Evolutionary conservation across 2,888 invertebrate species (phyloP), one percentile per base, ranked within the genome.

Genomic region (Cantharis rustica): DNA sequence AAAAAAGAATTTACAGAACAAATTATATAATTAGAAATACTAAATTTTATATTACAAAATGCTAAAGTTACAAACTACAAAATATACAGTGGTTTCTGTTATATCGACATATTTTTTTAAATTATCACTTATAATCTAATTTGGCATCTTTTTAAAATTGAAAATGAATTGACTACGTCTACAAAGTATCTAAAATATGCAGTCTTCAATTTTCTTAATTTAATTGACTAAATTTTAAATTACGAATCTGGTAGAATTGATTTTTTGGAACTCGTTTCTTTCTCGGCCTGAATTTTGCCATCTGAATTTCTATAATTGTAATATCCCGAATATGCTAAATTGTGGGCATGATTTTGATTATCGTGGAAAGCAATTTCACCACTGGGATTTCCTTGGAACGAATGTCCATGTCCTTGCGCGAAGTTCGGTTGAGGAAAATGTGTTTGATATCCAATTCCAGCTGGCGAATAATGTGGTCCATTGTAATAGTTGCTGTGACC

Each of bases 301-400:
- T 91, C 90, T 72, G 90, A 90, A 82, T 85, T 89, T 79, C 93
- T 90, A 83, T 92, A 93, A 80, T 93, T 91, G 13, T 85, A 84
- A 90, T 94, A 95, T 11, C 94, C 94, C 79, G 92, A 93, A 86
- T 95, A 95, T 0, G 95, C 95, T 16, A 94, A 88, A 83, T 94
- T 92, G 79, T 93, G 93, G n/a, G 87, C 87, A 1, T 91, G 90
- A 73, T 87, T 89, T 0, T 82, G 81, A 61, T 92, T 91, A 73
- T 93, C 93, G 27, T 92, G 91, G 85, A 93, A 95, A 73, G 93
- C 90, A 10, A 93, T 89, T 0, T 91, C 90, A n/a, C 91, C 88
- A 5, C 81, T 80, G 10, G 79, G 76, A 16, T 83, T 80, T 31
- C 81, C 79, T 66, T 82, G 81, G 62, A 86, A 85, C 76, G 82